These are phyloP conservation scores for Drosophila mojavensis DNA, from an alignment of 1,140 invertebrate genomes.

Conservation along the genomic window DNA sequence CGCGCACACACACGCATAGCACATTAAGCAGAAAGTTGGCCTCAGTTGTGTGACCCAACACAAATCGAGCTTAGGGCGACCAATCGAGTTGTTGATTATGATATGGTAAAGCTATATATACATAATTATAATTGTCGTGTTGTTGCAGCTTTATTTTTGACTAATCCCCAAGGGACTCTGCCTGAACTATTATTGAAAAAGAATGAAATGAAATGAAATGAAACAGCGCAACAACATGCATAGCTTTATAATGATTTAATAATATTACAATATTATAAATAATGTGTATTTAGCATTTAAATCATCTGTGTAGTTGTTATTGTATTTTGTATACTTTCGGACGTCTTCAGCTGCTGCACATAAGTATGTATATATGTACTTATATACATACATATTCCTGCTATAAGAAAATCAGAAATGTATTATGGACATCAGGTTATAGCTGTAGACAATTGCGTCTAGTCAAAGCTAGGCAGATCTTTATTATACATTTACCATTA, in stretches of 20 bases:
- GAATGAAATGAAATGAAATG: not conserved
- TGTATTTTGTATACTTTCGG: conserved; percentile 29
- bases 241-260: conserved; percentile 24
- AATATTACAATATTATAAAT: conserved; percentile 12
- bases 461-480: conserved; percentile 17
- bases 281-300: conserved; percentile 50
- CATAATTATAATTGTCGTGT: conserved; percentile 5
- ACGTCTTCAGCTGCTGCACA: conserved; percentile 25
- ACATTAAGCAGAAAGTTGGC: conserved; percentile 16
- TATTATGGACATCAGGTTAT: conserved; percentile 33
- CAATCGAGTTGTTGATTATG: conserved; percentile 10
- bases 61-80: not conserved
- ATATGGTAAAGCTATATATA: conserved; percentile 10
- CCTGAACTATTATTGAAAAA: not conserved
- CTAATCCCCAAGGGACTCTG: conserved; percentile 43
- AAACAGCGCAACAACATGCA: conserved; percentile 12
- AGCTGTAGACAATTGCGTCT: not conserved
- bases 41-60: conserved; percentile 6
- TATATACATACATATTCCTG: not conserved
- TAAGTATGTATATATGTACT: not conserved
- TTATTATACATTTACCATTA: not conserved
- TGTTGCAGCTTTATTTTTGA: conserved; percentile 20
- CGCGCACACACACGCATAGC: conserved; percentile 8
- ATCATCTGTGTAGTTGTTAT: conserved; percentile 33
- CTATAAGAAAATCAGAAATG: conserved; percentile 6